Base-by-base conservation (phyloP, 2,113 vertebrate species). In the Motacilla tschutschensis region DNA sequence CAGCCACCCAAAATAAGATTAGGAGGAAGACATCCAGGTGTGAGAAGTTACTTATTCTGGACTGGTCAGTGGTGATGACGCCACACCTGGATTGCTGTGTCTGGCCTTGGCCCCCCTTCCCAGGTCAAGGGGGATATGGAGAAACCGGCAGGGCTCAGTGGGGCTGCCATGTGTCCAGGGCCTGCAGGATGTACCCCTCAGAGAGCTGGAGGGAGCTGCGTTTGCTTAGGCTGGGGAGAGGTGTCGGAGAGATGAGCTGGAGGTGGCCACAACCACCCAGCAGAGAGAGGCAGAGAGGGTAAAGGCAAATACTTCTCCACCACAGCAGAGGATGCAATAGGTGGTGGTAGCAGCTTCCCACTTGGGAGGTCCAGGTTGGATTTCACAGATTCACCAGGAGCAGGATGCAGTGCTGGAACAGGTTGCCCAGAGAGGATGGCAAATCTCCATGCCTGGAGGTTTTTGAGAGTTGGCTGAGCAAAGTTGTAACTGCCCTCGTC, bases 11-110 rank as follows among this genome's bases (percentile, higher is more conserved):
- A 40, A 58, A 38, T 21, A 25, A 57, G 24, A 44, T 24, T 24
- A 47, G 20, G 17, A 67, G 21, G 38, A 50, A 35, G 33, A 18
- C 18, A 59, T 28, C 26, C 31, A 55, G 18, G 1, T 16, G 10
- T n/a, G 26, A 54, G 24, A 66, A 59, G 5, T 51, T 72, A 26
- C 3, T 62, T 44, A 21, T 31, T 46, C 41, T 12, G 25, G 17
- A 20, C 10, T 0, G 0, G 6, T 71, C 22, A 7, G 4, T 79
- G 22, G 29, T 50, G 26, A 10, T 8, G n/a, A 75, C 31, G 48
- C 40, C 6, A 5, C 4, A 36, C 15, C 31, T 78, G 62, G 4
- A 19, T 46, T 46, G 15, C n/a, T 54, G 26, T 67, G 21, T 15
- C 36, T 0, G 0, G 8, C n/a, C 46, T 74, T 11, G 2, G 20